Evolutionary conservation across 2,888 invertebrate genomes (phyloP), one percentile per base, ranked within the genome.

Genomic region (Operophtera brumata): DNA sequence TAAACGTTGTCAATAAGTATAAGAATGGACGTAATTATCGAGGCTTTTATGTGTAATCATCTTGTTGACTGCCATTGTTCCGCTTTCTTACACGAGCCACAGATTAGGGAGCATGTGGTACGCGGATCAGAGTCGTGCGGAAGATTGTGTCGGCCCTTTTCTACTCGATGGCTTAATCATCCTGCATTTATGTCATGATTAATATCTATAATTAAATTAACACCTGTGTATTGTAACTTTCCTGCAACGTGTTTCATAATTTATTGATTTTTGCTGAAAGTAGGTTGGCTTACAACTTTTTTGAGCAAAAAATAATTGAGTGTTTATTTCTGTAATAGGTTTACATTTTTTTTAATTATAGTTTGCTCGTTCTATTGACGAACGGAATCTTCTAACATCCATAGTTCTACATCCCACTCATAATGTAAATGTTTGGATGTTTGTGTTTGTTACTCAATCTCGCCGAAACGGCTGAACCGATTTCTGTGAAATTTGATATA

Each of bases 61-160:
- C 70, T 74, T 73, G 78, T 79, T 78, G 71, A 67, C 64, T 62
- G 65, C 80, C 68, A 83, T 82, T 84, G 81, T 83, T 80, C 68
- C 61, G 62, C 73, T 80, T 77, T 80, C 75, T 67, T 77, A 73
- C 55, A 20, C 40, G 12, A 25, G 44, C 44, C 30, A 41, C 45
- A 57, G 57, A 14, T 48, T 52, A 57, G 20, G 14, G 12, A 14
- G 25, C 32, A 46, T 36, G 28, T 9, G 25, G 11, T 36, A 46
- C 25, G 12, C n/a, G 47, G 58, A 44, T 41, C 34, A 26, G 8
- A 32, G 47, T 50, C 62, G 57, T 62, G 62, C 55, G 32, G 55
- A 53, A 67, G 59, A 68, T 70, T 67, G 60, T 58, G 35, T 50
- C 41, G 28, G 39, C 43, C 47, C 45, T 47, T 59, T 50, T 61